Evolutionary conservation across 2,888 invertebrate genomes (phyloP).

Genomic region (Zygogramma bicolorata): DNA sequence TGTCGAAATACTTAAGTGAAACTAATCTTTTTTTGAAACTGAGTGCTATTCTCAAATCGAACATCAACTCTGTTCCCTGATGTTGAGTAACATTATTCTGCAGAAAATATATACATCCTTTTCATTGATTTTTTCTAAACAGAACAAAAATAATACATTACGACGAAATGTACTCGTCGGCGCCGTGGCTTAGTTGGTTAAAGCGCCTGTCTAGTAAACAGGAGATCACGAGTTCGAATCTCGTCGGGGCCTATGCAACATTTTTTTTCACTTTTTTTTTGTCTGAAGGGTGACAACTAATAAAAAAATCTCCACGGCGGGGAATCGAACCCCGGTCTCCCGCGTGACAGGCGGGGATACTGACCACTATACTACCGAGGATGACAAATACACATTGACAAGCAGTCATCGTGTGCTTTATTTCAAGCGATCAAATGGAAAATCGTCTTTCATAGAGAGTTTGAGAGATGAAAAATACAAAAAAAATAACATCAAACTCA

Average conservation of each 20-base stretch:
- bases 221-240: slow-evolving; percentile 78
- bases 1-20: too few species aligned
- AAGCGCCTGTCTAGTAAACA: slow-evolving; percentile 80
- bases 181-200: slow-evolving; percentile 86
- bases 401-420: too few species aligned
- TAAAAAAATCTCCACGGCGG: slow-evolving; percentile 52
- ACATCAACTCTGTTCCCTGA: too few species aligned
- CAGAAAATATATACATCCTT: too few species aligned
- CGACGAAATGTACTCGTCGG: slow-evolving; percentile 60
- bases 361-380: slow-evolving; percentile 56
- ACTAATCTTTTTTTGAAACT: too few species aligned
- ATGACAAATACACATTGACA: not conserved
- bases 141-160: too few species aligned
- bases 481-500: too few species aligned
- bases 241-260: slow-evolving; percentile 72
- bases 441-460: too few species aligned
- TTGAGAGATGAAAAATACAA: too few species aligned
- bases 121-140: not conserved
- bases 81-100: too few species aligned
- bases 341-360: slow-evolving; percentile 56
- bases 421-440: too few species aligned
- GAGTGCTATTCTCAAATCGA: too few species aligned
- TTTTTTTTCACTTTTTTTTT: not conserved
- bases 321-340: slow-evolving; percentile 55
- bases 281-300: not conserved